Conservation (phyloP, 2,888 invertebrate genomes). For the Eupithecia pulchellata region DNA sequence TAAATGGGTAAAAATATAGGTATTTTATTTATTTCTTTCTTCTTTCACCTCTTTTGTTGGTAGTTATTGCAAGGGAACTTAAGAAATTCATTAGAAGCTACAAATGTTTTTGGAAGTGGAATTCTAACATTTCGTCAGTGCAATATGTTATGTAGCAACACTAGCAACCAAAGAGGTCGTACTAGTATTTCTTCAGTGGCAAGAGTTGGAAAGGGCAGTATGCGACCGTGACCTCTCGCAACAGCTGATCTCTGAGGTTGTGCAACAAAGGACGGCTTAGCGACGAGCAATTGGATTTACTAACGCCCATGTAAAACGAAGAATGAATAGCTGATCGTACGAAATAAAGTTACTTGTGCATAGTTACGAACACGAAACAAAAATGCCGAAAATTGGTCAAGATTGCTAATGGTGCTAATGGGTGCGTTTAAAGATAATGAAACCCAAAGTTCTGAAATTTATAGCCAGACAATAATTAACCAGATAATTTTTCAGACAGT, state of each 20-base stretch:
- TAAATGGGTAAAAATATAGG: too few relatives aligned
- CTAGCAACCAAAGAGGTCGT: slow-evolving; percentile 19
- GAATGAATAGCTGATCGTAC: not conserved
- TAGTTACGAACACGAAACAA: not conserved
- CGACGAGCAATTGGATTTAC: slow-evolving; percentile 13
- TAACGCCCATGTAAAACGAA: not conserved
- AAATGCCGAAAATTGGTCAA: not conserved
- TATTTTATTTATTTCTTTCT: too few relatives aligned
- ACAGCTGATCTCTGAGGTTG: slow-evolving; percentile 62
- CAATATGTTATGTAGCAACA: slow-evolving; percentile 10
- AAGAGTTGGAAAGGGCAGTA: slow-evolving; percentile 62
- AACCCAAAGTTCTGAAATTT: too few relatives aligned
- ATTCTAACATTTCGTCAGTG: slow-evolving; percentile 36
- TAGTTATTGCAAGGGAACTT: not conserved
- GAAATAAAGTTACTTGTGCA: not conserved
- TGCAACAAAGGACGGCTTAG: slow-evolving; percentile 43
- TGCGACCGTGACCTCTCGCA: slow-evolving; percentile 60
- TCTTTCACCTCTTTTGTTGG: too few relatives aligned
- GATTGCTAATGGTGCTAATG: not conserved
- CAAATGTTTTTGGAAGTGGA: slow-evolving; percentile 21
- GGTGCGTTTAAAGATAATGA: not conserved
- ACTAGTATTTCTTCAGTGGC: slow-evolving; percentile 30
- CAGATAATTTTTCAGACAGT: not conserved
- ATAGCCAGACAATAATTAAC: too few relatives aligned
- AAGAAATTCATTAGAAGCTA: slow-evolving; percentile 1